Conservation (phyloP, 64 coral and sea anemone species). For the Stichodactyla helianthus region DNA sequence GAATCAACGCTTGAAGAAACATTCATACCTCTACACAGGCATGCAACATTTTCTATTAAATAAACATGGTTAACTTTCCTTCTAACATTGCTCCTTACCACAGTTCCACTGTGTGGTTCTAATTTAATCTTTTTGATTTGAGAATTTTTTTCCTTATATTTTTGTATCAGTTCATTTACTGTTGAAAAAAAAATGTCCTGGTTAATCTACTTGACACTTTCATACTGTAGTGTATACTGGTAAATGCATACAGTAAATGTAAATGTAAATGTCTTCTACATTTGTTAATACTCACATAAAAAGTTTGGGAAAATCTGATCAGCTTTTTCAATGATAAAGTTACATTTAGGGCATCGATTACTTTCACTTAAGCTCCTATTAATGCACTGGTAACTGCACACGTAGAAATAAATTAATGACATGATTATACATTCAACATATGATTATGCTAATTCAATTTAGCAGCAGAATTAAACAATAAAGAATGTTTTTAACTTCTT, state of each 20-base stretch:
- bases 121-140: conserved; percentile 46
- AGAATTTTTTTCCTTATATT: conserved; percentile 75
- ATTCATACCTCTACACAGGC: too few relatives aligned
- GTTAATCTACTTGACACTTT: not conserved
- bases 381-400: conserved; percentile 87
- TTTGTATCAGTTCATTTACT: conserved; percentile 98
- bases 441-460: not conserved
- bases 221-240: not conserved
- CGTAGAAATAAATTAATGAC: not conserved
- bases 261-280: too few relatives aligned
- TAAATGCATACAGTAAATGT: not conserved
- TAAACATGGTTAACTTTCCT: conserved; percentile 14
- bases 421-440: too few relatives aligned
- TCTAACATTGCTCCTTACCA: conserved; percentile 27
- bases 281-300: conserved; percentile 77
- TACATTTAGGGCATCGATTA: conserved; percentile 96
- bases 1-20: too few relatives aligned
- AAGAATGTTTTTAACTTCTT: too few relatives aligned
- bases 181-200: not conserved
- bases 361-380: conserved; percentile 86
- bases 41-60: not conserved
- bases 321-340: conserved; percentile 98
- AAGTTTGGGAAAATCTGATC: conserved; percentile 99
- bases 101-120: conserved; percentile 32
- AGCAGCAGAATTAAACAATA: too few relatives aligned